phyloP scores from a whole-genome alignment of 2,113 vertebrate species.

The Prolemur simus region DNA sequence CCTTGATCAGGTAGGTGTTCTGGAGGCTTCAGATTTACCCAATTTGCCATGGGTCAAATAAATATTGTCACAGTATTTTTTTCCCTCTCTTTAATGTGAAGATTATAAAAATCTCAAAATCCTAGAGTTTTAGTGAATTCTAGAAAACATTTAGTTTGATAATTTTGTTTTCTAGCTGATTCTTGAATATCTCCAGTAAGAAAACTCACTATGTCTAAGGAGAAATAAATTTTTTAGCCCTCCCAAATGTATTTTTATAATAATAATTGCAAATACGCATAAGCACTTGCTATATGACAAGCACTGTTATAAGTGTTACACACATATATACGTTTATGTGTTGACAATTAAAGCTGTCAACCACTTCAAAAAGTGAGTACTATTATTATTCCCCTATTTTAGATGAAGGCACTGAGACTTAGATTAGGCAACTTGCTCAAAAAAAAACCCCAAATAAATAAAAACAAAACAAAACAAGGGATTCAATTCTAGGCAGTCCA shows the following conservation, averaged over 20 bases:
- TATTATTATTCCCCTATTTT: neutral
- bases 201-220: neutral
- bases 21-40: slow-evolving; percentile 13
- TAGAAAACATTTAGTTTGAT: neutral
- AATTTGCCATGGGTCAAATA: slow-evolving; percentile 7
- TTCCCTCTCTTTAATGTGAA: neutral
- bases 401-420: neutral
- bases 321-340: neutral
- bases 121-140: neutral
- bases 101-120: slow-evolving; percentile 17
- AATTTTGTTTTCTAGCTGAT: neutral
- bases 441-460: no score
- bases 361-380: neutral
- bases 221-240: neutral
- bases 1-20: neutral
- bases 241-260: neutral
- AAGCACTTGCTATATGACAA: neutral
- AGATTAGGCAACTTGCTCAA: neutral
- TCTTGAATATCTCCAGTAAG: neutral
- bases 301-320: neutral
- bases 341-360: neutral
- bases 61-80: neutral
- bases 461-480: neutral
- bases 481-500: neutral
- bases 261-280: neutral